These are phyloP conservation scores for Thermophis baileyi DNA, from an alignment of 2,113 vertebrate species.

Conservation along the genomic window DNA sequence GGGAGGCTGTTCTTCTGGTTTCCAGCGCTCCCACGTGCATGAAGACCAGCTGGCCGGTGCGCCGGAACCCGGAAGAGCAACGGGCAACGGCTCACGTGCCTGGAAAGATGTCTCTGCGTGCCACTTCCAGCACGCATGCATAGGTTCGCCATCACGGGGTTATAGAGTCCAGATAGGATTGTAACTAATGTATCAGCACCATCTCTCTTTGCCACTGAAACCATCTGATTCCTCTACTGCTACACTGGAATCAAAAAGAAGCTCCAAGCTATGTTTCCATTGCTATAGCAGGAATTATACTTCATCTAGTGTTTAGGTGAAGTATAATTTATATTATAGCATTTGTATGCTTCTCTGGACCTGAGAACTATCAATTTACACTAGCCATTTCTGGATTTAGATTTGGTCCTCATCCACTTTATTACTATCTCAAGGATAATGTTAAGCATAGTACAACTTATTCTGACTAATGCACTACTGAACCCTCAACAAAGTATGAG, in stretches of 20 bases:
- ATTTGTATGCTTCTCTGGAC: background rate
- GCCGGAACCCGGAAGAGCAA: no score
- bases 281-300: no score
- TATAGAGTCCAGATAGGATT: background rate
- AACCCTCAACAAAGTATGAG: background rate
- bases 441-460: background rate
- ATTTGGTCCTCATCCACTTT: background rate
- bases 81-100: no score
- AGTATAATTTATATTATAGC: no score
- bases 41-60: no score
- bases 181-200: background rate
- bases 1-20: no score
- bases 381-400: background rate
- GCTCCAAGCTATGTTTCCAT: background rate
- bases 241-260: background rate
- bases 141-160: no score
- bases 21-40: no score
- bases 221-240: background rate
- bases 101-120: no score
- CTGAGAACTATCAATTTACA: background rate
- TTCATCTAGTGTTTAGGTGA: no score
- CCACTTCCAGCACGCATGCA: no score
- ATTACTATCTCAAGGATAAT: background rate
- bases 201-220: background rate
- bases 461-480: background rate